Base-by-base conservation (phyloP, 2,888 invertebrate species). In the Mythimna lalbum region DNA sequence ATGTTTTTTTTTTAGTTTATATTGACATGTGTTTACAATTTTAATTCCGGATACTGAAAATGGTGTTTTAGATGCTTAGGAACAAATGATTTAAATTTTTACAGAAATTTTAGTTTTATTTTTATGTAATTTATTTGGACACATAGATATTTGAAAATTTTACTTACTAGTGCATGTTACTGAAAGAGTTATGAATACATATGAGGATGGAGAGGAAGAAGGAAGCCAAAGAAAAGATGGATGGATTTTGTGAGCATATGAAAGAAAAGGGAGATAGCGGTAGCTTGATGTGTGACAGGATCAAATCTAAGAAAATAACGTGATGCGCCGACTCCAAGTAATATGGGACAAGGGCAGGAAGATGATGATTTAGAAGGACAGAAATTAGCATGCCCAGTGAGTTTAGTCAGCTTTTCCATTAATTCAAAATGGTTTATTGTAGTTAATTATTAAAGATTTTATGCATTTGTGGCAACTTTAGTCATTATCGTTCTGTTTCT, bases 1-100 rank as follows among this genome's bases (percentile, higher is more conserved):
- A 21, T 43, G 27, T 14, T 49, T 53, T 71, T 53, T 71, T 64
- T 9, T 39, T 31, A 63, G 36, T 70, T 55, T 49, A 7, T 9
- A 49, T 49, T 49, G n/a, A 49, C 47, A 49, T 17, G 0, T 21
- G 27, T 19, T 43, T 0, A n/a, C 3, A 9, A 36, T 36, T 23
- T 53, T 47, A 39, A 9, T 7, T 1, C n/a, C n/a, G 3, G 39
- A 21, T 10, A 33, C 4, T n/a, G 17, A 23, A 68, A 68, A 27
- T 0, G n/a, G 9, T 27, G 21, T 69, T 49, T 19, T 6, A 47
- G 36, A 36, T 1, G 12, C 4, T n/a, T 3, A 50, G 9, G n/a
- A n/a, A 10, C n/a, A 21, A 21, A 21, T 19, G 1, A 47, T 47
- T 19, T 5, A 19, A 47, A 19, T 43, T 9, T 47, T 12, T 21